These are phyloP conservation scores for Ceryle rudis DNA, from an alignment of 2,797 vertebrate genomes.

Conservation along the genomic window DNA sequence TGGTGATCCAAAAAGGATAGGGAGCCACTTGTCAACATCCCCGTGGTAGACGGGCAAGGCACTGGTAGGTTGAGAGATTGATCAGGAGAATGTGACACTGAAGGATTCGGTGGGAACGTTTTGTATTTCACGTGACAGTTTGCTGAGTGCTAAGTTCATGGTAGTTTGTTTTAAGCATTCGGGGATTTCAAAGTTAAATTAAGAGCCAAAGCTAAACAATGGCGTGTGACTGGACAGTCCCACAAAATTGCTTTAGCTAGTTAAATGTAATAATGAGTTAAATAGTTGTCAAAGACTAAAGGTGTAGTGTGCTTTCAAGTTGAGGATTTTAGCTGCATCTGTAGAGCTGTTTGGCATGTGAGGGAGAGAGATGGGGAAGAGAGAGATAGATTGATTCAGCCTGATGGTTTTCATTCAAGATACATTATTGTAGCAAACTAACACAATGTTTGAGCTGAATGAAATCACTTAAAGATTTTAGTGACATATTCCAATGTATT, in stretches of 20 bases:
- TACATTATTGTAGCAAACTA: background rate
- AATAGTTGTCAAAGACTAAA: background rate
- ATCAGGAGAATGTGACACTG: background rate
- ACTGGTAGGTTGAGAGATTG: background rate
- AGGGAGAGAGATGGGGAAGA: background rate
- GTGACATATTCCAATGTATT: background rate
- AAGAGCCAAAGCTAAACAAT: background rate
- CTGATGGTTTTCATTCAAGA: background rate
- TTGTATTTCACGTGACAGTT: background rate
- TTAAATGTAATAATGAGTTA: background rate
- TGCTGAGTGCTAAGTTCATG: background rate
- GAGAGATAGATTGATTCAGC: background rate
- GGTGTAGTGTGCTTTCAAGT: background rate
- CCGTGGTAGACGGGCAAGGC: rapidly evolving
- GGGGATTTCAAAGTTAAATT: background rate
- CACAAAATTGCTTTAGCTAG: background rate
- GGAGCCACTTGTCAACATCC: background rate
- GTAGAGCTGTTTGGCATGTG: background rate
- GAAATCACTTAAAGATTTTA: background rate
- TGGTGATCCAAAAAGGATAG: background rate
- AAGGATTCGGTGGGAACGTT: background rate
- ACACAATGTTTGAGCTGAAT: background rate
- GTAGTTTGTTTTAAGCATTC: background rate
- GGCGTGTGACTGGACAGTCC: background rate
- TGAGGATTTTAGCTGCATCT: background rate